Evolutionary conservation across 2,888 invertebrate genomes (phyloP).

Genomic region (Saturnia pavonia): DNA sequence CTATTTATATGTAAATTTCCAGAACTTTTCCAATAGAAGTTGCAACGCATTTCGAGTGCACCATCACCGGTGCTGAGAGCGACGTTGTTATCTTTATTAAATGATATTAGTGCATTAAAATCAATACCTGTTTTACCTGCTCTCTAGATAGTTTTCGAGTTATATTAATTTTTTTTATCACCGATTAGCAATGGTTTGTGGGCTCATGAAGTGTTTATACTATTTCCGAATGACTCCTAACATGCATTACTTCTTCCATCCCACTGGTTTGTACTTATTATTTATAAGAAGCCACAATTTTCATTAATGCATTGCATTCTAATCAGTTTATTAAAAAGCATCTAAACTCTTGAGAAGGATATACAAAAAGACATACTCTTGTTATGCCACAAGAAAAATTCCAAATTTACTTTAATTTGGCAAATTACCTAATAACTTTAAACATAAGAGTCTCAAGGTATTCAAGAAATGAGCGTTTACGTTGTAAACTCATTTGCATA

Average conservation of each 20-base stretch:
- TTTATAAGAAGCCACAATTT: background rate
- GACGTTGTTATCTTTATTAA: constrained; percentile 25
- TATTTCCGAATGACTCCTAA: too few relatives aligned
- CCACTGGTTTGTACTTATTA: background rate
- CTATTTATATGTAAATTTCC: constrained; percentile 73
- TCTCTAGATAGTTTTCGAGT: constrained; percentile 1
- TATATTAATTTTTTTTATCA: background rate
- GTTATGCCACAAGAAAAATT: background rate
- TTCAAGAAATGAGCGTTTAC: background rate
- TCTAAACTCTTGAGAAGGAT: too few relatives aligned
- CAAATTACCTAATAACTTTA: background rate
- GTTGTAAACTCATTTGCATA: background rate
- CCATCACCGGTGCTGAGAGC: constrained; percentile 41
- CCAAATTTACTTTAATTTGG: background rate
- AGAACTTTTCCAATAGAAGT: constrained; percentile 79
- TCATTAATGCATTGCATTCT: background rate
- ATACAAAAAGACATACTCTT: background rate
- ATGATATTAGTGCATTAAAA: constrained; percentile 11
- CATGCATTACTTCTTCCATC: background rate
- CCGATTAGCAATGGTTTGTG: background rate
- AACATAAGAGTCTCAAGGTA: background rate
- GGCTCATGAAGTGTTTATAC: background rate
- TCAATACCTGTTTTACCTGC: constrained; percentile 11
- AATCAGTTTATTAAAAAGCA: background rate
- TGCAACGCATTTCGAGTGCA: constrained; percentile 56